Evolutionary conservation across 2,113 vertebrate species (phyloP).

Genomic region (Lota lota): DNA sequence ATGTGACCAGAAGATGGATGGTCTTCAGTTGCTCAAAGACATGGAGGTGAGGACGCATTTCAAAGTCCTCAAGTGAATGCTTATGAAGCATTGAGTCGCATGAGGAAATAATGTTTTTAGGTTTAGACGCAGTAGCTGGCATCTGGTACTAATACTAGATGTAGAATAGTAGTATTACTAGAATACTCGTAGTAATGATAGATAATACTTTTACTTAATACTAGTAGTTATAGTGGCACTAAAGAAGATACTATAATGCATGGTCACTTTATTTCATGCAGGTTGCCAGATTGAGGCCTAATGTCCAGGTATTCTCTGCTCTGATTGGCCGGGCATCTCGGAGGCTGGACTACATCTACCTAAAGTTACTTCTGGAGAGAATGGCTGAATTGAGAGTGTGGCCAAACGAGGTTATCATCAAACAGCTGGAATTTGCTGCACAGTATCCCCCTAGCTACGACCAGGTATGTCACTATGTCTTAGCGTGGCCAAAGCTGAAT

Average conservation of each 20-base stretch:
- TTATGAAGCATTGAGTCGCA: too few relatives aligned
- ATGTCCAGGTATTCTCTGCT: constrained; percentile 83
- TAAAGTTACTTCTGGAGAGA: constrained; percentile 79
- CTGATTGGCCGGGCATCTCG: constrained; percentile 81
- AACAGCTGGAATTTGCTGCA: constrained; percentile 88
- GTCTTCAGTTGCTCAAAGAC: constrained; percentile 83
- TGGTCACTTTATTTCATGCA: constrained; percentile 42
- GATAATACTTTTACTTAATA: too few relatives aligned
- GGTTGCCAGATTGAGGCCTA: constrained; percentile 81
- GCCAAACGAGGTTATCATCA: constrained; percentile 88
- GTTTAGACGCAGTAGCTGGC: too few relatives aligned
- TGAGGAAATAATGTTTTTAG: too few relatives aligned
- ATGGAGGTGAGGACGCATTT: constrained; percentile 78
- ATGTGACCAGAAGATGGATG: constrained; percentile 74
- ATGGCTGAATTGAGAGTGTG: constrained; percentile 79
- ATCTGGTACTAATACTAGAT: too few relatives aligned
- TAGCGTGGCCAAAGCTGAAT: background rate
- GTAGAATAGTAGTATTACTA: too few relatives aligned
- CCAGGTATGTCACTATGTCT: constrained; percentile 67
- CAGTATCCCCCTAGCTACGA: constrained; percentile 87
- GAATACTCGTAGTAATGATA: too few relatives aligned
- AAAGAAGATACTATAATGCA: background rate
- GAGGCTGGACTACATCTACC: constrained; percentile 84
- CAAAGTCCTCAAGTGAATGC: too few relatives aligned
- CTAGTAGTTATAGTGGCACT: too few relatives aligned